phyloP scores from a whole-genome alignment of 1,140 invertebrate species.

The Saccostrea cuccullata region DNA sequence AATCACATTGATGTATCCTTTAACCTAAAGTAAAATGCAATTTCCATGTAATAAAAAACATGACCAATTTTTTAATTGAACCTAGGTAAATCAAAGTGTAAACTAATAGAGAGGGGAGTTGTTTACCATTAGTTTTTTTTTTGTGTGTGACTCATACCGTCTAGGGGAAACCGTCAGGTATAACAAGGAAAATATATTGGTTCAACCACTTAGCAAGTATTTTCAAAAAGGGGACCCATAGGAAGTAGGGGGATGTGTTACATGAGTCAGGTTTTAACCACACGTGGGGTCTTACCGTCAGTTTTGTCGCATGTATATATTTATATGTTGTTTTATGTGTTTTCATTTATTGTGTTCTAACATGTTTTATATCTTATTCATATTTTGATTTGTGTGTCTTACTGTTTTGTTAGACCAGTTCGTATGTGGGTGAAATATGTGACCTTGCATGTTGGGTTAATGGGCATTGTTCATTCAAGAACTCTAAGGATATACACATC shows the following conservation, averaged over 20 bases:
- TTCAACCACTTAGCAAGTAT: neutral
- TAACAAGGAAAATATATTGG: slow-evolving; percentile 17
- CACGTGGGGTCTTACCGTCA: neutral
- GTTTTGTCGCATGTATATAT: neutral
- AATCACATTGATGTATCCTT: neutral
- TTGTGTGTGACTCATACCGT: neutral
- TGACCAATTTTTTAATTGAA: neutral
- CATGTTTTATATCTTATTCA: neutral
- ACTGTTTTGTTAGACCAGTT: neutral
- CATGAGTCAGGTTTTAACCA: neutral
- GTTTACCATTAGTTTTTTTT: neutral
- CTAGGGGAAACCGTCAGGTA: slow-evolving; percentile 13
- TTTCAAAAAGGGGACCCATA: neutral
- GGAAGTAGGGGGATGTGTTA: neutral
- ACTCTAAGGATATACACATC: too few species aligned
- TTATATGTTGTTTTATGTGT: neutral
- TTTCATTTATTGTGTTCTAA: neutral
- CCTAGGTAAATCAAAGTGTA: neutral
- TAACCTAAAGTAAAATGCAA: neutral
- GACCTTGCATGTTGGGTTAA: neutral
- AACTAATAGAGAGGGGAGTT: neutral
- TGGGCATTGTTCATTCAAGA: neutral
- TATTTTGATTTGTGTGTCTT: neutral
- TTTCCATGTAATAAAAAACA: neutral
- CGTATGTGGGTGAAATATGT: slow-evolving; percentile 11